phyloP scores from a whole-genome alignment of 1,140 invertebrate species.

The Cydia strobilella region DNA sequence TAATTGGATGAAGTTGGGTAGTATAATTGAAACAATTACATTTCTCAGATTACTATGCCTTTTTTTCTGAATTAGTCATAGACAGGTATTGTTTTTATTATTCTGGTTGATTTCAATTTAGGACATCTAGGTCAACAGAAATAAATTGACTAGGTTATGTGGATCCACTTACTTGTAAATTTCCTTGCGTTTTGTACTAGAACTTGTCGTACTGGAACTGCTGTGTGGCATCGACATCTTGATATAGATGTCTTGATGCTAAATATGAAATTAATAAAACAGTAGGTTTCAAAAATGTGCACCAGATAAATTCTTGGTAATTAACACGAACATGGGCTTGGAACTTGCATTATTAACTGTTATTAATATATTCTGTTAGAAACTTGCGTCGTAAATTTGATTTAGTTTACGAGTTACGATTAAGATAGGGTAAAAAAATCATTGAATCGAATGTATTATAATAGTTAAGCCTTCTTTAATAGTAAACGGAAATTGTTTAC shows the following conservation, averaged over 20 bases:
- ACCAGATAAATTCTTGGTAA: background rate
- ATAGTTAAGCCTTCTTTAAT: background rate
- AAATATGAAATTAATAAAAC: background rate
- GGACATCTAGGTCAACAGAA: conserved; percentile 26
- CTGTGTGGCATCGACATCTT: conserved; percentile 78
- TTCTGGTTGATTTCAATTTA: background rate
- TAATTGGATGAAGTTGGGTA: background rate
- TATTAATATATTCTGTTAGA: background rate
- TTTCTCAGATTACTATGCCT: too few species aligned
- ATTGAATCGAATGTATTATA: background rate
- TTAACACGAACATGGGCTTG: background rate
- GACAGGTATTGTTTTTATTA: background rate
- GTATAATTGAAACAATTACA: too few species aligned
- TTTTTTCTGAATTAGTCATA: too few species aligned
- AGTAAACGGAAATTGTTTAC: background rate
- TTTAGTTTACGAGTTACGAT: background rate
- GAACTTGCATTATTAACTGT: background rate
- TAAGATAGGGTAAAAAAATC: background rate
- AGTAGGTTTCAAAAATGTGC: background rate
- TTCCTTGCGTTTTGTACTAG: conserved; percentile 84
- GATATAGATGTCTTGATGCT: conserved; percentile 16
- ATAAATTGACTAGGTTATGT: conserved; percentile 23
- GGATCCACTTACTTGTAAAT: conserved; percentile 81
- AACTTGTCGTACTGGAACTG: conserved; percentile 78
- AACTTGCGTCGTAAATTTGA: background rate